Conservation (phyloP, 2,797 vertebrate species). For the Pangasius sanitwongsei region DNA sequence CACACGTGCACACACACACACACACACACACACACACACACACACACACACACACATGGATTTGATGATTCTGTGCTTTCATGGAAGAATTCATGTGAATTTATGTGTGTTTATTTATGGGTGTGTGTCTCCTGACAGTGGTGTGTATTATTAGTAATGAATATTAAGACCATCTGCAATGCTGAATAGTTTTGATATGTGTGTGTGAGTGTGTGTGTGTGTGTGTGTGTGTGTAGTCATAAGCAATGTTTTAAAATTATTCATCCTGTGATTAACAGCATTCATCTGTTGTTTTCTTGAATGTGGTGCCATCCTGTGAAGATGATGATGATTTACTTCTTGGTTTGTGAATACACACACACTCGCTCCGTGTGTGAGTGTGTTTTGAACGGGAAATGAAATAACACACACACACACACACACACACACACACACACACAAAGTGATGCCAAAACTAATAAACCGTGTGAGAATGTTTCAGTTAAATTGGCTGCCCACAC, state of each 20-base stretch:
- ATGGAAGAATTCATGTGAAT: background rate
- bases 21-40: background rate
- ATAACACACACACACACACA: slow-evolving; percentile 56
- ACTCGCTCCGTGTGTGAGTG: slow-evolving; percentile 65
- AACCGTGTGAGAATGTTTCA: slow-evolving; percentile 80
- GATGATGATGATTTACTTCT: slow-evolving; percentile 2
- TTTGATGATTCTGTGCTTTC: background rate
- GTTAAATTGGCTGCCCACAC: slow-evolving; percentile 60
- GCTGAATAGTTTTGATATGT: background rate
- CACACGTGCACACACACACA: background rate
- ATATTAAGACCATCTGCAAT: background rate
- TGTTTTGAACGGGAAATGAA: slow-evolving; percentile 81
- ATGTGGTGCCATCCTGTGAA: background rate
- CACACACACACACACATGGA: background rate
- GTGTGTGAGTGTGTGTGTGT: background rate
- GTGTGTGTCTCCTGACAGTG: background rate
- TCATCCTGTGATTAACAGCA: background rate
- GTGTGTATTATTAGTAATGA: slow-evolving; percentile 4
- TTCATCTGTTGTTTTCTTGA: background rate
- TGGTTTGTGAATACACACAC: background rate
- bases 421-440: slow-evolving; percentile 59
- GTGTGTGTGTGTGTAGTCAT: background rate
- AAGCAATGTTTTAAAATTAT: background rate
- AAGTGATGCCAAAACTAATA: slow-evolving; percentile 78
- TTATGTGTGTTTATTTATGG: background rate